phyloP scores from a whole-genome alignment of 2,888 invertebrate genomes.

The Noctua janthe region DNA sequence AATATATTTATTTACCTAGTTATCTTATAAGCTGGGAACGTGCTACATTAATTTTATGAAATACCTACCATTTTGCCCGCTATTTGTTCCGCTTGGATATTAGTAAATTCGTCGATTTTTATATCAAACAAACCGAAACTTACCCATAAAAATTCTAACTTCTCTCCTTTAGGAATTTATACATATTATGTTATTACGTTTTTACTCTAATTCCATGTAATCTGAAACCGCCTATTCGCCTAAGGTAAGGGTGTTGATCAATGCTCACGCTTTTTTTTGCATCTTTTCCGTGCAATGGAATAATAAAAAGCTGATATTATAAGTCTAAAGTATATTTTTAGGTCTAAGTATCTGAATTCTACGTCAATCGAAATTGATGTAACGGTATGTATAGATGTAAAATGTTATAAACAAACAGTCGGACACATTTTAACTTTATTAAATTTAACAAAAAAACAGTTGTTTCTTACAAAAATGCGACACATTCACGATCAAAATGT shows the following conservation, averaged over 20 bases:
- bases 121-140: no score
- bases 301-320: neutral
- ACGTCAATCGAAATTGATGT: neutral
- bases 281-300: neutral
- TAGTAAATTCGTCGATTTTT: no score
- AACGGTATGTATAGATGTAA: no score
- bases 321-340: neutral
- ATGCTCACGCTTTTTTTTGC: neutral
- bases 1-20: constrained; percentile 72
- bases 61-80: no score
- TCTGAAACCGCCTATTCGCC: neutral
- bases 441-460: neutral
- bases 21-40: constrained; percentile 37
- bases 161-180: no score
- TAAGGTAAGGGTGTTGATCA: neutral
- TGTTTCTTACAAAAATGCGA: neutral
- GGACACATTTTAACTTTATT: neutral
- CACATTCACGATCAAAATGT: no score
- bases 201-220: no score
- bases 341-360: neutral
- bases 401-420: no score
- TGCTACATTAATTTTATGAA: constrained; percentile 42
- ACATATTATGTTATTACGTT: no score
- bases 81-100: neutral
- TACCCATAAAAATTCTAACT: no score